Conservation (phyloP, 1,140 invertebrate species). For the Diploscapter pachys region DNA sequence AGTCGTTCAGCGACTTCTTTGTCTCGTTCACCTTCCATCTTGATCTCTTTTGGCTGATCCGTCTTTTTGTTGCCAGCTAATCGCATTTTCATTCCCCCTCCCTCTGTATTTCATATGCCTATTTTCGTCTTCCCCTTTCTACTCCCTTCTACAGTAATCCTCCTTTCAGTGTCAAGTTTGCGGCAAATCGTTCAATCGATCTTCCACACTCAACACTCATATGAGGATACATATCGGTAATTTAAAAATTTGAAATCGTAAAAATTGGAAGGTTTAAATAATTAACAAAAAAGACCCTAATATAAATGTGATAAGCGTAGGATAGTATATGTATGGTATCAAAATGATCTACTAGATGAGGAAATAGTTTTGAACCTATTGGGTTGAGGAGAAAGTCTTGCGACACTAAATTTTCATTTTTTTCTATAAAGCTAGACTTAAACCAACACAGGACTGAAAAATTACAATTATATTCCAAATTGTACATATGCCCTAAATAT, state of each 20-base stretch:
- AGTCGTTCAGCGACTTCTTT: no score
- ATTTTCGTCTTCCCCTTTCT: slow-evolving; percentile 10
- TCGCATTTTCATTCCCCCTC: no score
- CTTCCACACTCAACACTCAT: slow-evolving; percentile 94
- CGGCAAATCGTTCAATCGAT: slow-evolving; percentile 94
- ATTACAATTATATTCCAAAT: background rate
- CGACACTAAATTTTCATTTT: background rate
- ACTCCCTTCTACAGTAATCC: slow-evolving; percentile 3
- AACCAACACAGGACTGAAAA: background rate
- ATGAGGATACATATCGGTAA: slow-evolving; percentile 78
- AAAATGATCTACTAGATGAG: no score
- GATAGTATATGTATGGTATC: no score
- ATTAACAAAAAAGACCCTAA: no score
- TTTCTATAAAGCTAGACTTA: background rate
- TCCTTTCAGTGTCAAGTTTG: slow-evolving; percentile 77
- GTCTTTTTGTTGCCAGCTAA: no score
- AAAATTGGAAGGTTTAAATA: no score
- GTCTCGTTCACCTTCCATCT: no score
- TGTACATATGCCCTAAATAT: no score
- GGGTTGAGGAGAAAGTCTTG: no score
- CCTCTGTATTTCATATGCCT: background rate
- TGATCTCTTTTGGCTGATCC: no score
- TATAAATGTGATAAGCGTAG: no score
- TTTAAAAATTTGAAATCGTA: background rate
- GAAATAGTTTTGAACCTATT: background rate